These are phyloP conservation scores for Microctenopoma lineatum DNA, from an alignment of 2,797 vertebrate genomes.

Conservation along the genomic window DNA sequence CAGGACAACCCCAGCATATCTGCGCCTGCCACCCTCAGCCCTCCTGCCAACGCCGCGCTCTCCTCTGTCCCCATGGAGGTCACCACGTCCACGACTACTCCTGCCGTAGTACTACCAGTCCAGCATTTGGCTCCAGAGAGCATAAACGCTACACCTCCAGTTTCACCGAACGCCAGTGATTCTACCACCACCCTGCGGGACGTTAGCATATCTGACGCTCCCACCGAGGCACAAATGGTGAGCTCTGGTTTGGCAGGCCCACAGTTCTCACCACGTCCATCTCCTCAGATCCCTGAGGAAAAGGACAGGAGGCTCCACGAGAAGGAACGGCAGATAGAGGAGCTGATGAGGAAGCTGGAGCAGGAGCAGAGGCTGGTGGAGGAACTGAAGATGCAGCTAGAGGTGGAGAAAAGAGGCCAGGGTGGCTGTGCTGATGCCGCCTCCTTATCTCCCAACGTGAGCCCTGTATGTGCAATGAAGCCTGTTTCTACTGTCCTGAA, in stretches of 20 bases:
- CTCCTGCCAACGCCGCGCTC: slow-evolving; percentile 64
- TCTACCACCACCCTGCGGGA: slow-evolving; percentile 83
- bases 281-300: slow-evolving; percentile 77
- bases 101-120: slow-evolving; percentile 65
- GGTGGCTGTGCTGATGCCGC: slow-evolving; percentile 20
- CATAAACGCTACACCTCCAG: slow-evolving; percentile 81
- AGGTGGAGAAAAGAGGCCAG: slow-evolving; percentile 91
- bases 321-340: slow-evolving; percentile 96
- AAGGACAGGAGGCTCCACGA: slow-evolving; percentile 96
- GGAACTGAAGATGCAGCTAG: slow-evolving; percentile 94
- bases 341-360: slow-evolving; percentile 94
- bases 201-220: slow-evolving; percentile 78
- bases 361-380: slow-evolving; percentile 96
- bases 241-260: slow-evolving; percentile 69
- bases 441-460: slow-evolving; percentile 29
- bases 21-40: slow-evolving; percentile 55
- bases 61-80: slow-evolving; percentile 81
- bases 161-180: slow-evolving; percentile 87
- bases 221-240: slow-evolving; percentile 83
- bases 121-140: slow-evolving; percentile 64
- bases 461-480: slow-evolving; percentile 26
- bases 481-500: slow-evolving; percentile 39
- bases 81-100: slow-evolving; percentile 58
- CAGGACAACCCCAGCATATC: slow-evolving; percentile 81
- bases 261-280: slow-evolving; percentile 19